Evolutionary conservation across 2,797 vertebrate genomes (phyloP).

Genomic region (Poeciliopsis turneri): DNA sequence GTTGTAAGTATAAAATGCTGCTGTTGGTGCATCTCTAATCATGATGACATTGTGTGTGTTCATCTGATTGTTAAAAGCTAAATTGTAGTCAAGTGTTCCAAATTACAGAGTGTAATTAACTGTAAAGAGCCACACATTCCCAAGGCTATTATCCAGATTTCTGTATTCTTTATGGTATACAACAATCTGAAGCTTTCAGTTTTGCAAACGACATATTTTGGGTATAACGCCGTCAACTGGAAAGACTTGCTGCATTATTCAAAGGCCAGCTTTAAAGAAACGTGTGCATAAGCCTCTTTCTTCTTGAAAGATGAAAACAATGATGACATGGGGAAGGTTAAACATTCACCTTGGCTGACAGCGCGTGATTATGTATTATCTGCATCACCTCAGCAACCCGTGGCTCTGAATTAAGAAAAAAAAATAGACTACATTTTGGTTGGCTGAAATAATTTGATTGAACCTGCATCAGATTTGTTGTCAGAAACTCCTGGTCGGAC

Average conservation of each 20-base stretch:
- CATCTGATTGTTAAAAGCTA: constrained; percentile 33
- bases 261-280: constrained; percentile 35
- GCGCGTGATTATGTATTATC: constrained; percentile 43
- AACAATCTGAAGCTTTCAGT: constrained; percentile 21
- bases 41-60: constrained; percentile 19
- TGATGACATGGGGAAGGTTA: constrained; percentile 46
- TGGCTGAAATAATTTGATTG: constrained; percentile 51
- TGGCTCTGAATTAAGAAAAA: constrained; percentile 16
- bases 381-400: constrained; percentile 29
- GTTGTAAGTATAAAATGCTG: constrained; percentile 5
- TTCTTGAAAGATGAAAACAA: constrained; percentile 23
- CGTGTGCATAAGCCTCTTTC: constrained; percentile 14
- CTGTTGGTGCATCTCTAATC: constrained; percentile 5
- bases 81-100: constrained; percentile 37
- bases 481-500: constrained; percentile 42
- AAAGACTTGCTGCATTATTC: constrained; percentile 15
- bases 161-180: constrained; percentile 9
- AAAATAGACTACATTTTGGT: constrained; percentile 24
- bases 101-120: constrained; percentile 38
- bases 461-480: constrained; percentile 63
- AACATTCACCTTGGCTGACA: constrained; percentile 47
- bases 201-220: constrained; percentile 13
- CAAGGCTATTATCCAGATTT: constrained; percentile 29
- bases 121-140: constrained; percentile 27
- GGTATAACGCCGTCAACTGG: constrained; percentile 18